Conservation (phyloP, 2,113 vertebrate species). For the Microtus montanus region DNA sequence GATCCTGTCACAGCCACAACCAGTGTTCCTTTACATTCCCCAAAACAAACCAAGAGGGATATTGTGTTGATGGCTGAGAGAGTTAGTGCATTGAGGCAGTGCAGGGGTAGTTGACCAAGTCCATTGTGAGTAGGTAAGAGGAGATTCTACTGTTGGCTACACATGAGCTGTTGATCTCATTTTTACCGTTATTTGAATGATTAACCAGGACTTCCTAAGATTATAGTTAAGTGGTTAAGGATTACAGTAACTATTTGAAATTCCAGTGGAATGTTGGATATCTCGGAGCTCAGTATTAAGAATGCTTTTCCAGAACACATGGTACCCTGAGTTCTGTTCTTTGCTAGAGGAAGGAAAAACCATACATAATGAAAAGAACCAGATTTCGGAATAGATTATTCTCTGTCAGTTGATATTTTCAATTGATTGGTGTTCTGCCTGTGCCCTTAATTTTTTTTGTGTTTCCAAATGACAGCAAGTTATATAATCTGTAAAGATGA, state of each 20-base stretch:
- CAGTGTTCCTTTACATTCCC: too few relatives aligned
- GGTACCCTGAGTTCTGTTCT: neutral
- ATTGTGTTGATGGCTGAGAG: neutral
- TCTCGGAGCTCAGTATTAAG: neutral
- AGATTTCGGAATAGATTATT: neutral
- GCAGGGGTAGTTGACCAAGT: neutral
- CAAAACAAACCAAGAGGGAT: neutral
- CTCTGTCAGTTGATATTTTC: neutral
- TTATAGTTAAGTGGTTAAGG: neutral
- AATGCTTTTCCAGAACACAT: neutral
- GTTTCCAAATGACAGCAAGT: slow-evolving; percentile 13
- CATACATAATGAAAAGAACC: neutral
- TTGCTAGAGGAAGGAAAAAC: neutral
- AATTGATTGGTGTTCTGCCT: slow-evolving; percentile 22
- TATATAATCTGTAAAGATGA: slow-evolving; percentile 20
- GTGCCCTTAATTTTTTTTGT: neutral
- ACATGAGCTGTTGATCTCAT: neutral
- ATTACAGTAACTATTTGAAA: slow-evolving; percentile 28
- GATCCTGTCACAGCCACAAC: neutral
- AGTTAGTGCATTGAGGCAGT: neutral
- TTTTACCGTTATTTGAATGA: neutral
- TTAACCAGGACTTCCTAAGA: slow-evolving; percentile 2
- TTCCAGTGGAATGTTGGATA: slow-evolving; percentile 26
- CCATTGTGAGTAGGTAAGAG: neutral
- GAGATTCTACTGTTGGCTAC: neutral